These are phyloP conservation scores for Ecdyonurus torrentis DNA, from an alignment of 2,888 invertebrate genomes.

Conservation along the genomic window DNA sequence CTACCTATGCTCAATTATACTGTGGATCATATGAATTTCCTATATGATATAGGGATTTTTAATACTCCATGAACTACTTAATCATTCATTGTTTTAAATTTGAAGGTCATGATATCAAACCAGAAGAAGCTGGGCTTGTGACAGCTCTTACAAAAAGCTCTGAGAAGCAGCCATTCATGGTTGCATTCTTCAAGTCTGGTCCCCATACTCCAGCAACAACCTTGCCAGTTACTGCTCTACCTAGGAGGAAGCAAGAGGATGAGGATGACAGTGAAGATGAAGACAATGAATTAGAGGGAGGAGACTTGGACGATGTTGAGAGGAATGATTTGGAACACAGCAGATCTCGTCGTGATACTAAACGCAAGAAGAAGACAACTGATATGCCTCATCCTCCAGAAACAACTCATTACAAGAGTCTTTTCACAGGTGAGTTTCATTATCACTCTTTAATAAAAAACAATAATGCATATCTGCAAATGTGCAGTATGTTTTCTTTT, in stretches of 20 bases:
- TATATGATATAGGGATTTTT: no score
- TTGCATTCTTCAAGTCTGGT: conserved; percentile 62
- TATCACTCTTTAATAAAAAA: no score
- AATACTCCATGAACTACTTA: no score
- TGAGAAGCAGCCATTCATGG: conserved; percentile 77
- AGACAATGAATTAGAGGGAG: neutral
- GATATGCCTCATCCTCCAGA: neutral
- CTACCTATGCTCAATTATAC: no score
- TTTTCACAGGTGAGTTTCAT: neutral
- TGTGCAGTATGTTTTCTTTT: neutral
- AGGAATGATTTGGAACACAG: neutral
- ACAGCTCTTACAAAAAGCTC: conserved; percentile 44
- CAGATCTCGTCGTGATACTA: neutral
- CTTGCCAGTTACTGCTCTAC: neutral
- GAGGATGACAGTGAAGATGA: neutral
- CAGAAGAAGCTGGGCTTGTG: conserved; percentile 70
- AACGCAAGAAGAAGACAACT: conserved; percentile 1
- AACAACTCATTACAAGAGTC: neutral
- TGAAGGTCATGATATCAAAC: conserved; percentile 59
- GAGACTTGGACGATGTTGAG: neutral
- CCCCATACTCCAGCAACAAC: neutral
- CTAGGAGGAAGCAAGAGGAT: neutral
- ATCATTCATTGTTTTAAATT: no score
- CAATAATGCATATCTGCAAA: no score
- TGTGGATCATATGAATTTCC: no score